Base-by-base conservation (phyloP, 2,888 invertebrate genomes). In the Drosophila rubida region DNA sequence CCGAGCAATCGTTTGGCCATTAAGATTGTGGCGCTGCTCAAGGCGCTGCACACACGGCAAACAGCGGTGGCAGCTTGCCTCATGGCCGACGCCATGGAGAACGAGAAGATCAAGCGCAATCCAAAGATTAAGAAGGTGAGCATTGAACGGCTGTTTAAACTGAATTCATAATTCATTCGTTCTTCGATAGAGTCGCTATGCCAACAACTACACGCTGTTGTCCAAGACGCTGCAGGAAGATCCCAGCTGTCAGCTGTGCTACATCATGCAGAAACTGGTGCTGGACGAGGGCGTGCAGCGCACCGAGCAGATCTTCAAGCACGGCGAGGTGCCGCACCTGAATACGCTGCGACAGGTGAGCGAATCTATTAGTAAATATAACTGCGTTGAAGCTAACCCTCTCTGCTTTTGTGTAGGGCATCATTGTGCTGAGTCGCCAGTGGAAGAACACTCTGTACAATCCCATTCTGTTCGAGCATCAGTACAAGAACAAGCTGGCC, bases 381-480 rank as follows among this genome's bases (percentile, higher is more conserved):
- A 9, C 22, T 1, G 14, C 14, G n/a, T n/a, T 27, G 3, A 13
- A 32, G 32, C 32, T 4, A 32, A 42, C 1, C 5, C 11, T 32
- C 1, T n/a, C 11, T 1, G 1, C 9, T 30, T 0, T 1, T 8
- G 1, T 57, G 6, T n/a, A 96, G 96, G 98, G 98, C 25, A 96
- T 99, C n/a, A 96, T 99, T 90, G 98, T 98, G 23, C 93, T 99
- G 57, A 97, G 97, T 87, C 94, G 98, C 0, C 98, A 99, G 90
- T 99, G 98, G 99, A 98, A 98, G 92, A 98, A 97, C 91, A 96
- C 97, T 2, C 93, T 99, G 16, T 98, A 98, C 91, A 98, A 98
- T 77, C 98, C 99, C 0, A 93, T 97, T 71, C 93, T 98, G 39
- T 94, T 97, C 57, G 97, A 97, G 86, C 97, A 97, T 90, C 97